Evolutionary conservation across 2,797 vertebrate species (phyloP).

Genomic region (Acanthopagrus latus): DNA sequence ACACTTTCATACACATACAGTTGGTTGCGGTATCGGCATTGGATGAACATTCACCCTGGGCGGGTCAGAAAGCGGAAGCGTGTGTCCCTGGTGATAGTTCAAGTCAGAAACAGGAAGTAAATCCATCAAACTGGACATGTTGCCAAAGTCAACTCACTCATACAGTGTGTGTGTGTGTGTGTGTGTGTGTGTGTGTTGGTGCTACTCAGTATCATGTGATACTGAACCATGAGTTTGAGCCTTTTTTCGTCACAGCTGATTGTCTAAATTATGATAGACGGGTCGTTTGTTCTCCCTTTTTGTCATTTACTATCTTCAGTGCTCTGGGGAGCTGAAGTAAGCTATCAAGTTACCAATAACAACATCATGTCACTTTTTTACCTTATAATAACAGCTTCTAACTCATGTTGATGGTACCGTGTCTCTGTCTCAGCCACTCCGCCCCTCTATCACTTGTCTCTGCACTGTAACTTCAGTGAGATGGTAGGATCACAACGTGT

Average conservation of each 20-base stretch:
- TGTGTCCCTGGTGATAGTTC: slow-evolving; percentile 68
- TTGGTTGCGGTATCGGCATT: slow-evolving; percentile 28
- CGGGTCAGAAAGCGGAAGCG: slow-evolving; percentile 80
- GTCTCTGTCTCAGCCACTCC: no score
- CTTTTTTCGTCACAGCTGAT: not conserved
- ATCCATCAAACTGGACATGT: slow-evolving; percentile 54
- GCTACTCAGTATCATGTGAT: slow-evolving; percentile 57
- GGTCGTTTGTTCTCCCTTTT: not conserved
- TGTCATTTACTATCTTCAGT: slow-evolving; percentile 11
- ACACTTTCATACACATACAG: slow-evolving; percentile 27
- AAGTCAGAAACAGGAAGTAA: slow-evolving; percentile 73
- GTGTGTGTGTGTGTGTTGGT: slow-evolving; percentile 11
- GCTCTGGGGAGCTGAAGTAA: not conserved
- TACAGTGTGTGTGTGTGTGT: slow-evolving; percentile 28
- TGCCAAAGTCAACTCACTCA: slow-evolving; percentile 31
- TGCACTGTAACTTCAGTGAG: no score
- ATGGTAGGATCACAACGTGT: no score
- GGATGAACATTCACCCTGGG: slow-evolving; percentile 51
- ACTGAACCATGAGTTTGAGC: slow-evolving; percentile 1
- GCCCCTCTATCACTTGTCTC: no score
- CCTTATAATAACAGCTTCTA: no score
- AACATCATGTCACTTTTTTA: no score
- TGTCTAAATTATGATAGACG: slow-evolving; percentile 7
- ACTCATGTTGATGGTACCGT: no score
- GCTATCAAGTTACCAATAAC: no score